Conservation (phyloP, 1,140 invertebrate species). For the Drosophila bifasciata region DNA sequence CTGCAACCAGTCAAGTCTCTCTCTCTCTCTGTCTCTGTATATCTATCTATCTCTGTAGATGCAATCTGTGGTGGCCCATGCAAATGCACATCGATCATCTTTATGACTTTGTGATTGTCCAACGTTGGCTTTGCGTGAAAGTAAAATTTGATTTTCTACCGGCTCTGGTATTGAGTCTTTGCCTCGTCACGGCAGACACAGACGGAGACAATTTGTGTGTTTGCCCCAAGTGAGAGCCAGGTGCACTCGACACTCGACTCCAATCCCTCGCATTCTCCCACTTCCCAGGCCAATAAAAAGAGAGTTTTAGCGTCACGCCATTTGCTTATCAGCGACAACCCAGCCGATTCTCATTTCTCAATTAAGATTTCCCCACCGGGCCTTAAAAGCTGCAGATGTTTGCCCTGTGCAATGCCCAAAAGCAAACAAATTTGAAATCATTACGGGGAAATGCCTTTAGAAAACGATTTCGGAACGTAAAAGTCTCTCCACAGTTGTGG, state of each 20-base stretch:
- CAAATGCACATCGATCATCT: slow-evolving; percentile 80
- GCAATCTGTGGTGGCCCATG: slow-evolving; percentile 59
- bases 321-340: slow-evolving; percentile 33
- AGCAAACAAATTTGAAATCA: too few relatives aligned
- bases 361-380: slow-evolving; percentile 15
- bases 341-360: slow-evolving; percentile 8
- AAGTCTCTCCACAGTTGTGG: neutral
- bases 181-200: slow-evolving; percentile 15
- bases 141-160: slow-evolving; percentile 75
- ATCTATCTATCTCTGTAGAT: neutral
- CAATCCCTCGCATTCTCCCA: neutral
- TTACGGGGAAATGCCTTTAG: too few relatives aligned
- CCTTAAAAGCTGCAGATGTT: neutral
- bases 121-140: slow-evolving; percentile 67
- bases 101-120: slow-evolving; percentile 69
- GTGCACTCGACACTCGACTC: slow-evolving; percentile 11
- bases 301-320: slow-evolving; percentile 28
- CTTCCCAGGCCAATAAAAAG: slow-evolving; percentile 1
- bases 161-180: slow-evolving; percentile 34
- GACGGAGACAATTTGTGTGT: slow-evolving; percentile 44
- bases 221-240: slow-evolving; percentile 50
- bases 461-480: too few relatives aligned
- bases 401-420: neutral
- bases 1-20: too few relatives aligned
- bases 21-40: too few relatives aligned